Evolutionary conservation across 2,797 vertebrate genomes (phyloP), one percentile per base, ranked within the genome.

Genomic region (Sardinella longiceps): DNA sequence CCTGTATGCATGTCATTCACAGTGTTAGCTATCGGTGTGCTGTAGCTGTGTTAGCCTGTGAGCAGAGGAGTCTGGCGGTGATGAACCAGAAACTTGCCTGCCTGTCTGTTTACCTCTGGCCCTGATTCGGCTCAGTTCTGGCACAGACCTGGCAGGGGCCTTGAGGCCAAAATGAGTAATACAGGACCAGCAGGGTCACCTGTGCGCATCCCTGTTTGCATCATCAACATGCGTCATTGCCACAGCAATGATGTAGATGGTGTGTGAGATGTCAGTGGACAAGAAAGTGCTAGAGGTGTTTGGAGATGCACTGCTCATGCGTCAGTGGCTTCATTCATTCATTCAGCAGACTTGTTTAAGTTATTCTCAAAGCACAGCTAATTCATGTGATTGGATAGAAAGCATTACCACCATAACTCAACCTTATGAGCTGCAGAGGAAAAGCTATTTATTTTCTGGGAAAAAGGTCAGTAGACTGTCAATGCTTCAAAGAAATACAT

Each of bases 151-250:
- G 70, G 33, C 70, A 18, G 15, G 18, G 37, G n/a, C 28, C 23
- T 7, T 9, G 15, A 23, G 70, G 63, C 46, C 3, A 12, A 33
- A 33, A 39, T 83, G 82, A 56, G 46, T 77, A 83, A 77, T 33
- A 39, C 45, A 23, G 45, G 51, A 33, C 25, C 63, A 77, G 30
- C 82, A 25, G 82, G 58, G 60, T 83, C 82, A 83, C 20, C 28
- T 45, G 45, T 33, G 14, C n/a, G 15, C n/a, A 51, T 83, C 66
- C 37, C 18, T 43, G 46, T 33, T 23, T 80, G 70, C 83, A 43
- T 80, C 48, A 84, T 80, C 66, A 84, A 28, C 14, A n/a, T 56
- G 83, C 66, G 18, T 84, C 83, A 84, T 53, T 28, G 53, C 66
- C 45, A 25, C 60, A 28, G 39, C 33, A 77, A 77, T 77, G 33